Evolutionary conservation across 2,888 invertebrate genomes (phyloP), one percentile per base, ranked within the genome.

Genomic region (Dasypolia templi): DNA sequence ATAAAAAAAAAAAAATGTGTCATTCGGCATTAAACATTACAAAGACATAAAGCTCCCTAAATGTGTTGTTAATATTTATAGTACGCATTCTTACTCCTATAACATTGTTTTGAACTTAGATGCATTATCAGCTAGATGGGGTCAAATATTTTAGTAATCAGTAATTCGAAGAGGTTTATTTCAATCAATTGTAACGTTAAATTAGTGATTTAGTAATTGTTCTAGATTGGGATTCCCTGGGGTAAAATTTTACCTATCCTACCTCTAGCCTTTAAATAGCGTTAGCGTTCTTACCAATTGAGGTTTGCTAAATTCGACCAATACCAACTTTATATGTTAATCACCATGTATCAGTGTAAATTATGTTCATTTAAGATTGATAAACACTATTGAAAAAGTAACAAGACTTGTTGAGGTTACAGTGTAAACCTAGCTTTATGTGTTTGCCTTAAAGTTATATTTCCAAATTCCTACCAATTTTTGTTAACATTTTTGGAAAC

Each of bases 101-200:
- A 70, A 39, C 26, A 70, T 29, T 72, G 55, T 39, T 59, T 61
- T 79, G 84, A 84, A 74, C 84, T 82, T 39, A 84, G 79, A 86
- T 85, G 81, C 32, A 58, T n/a, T 81, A 86, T 85, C 86, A 69
- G 39, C 12, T 44, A 39, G 65, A 67, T 77, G 51, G 70, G 86
- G 86, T 86, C 75, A 84, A 74, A 76, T 84, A 58, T 70, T 81
- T 73, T 71, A 79, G 65, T 65, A 77, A 86, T 77, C 79, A 65
- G 55, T 62, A 62, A 35, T 68, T 68, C 39, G 69, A 59, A 69
- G n/a, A 9, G 0, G 61, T 78, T 32, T 22, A 58, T 55, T 73
- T 51, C 69, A 39, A 67, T 51, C 14, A 70, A 59, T 61, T 58
- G 26, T 22, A 63, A 77, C 7, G 3, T 67, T 65, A n/a, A 72